Base-by-base conservation (phyloP, 2,113 vertebrate species). In the Leptobrachium ailaonicum region DNA sequence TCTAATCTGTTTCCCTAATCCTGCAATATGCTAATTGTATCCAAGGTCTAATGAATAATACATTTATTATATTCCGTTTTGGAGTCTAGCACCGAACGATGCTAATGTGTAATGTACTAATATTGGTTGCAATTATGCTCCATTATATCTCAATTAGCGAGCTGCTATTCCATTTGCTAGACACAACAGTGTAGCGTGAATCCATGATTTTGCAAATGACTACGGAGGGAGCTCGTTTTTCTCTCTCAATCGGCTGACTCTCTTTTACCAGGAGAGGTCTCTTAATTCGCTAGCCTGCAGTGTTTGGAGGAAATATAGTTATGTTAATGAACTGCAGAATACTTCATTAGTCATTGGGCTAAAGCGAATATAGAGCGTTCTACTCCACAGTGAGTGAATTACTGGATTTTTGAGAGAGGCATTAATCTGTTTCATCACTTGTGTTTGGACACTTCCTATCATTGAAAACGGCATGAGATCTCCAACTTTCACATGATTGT, bases 61-160 rank as follows among this genome's bases (percentile, higher is more conserved):
- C 64, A 80, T 68, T 56, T 70, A 74, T 80, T 74, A 60, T 68
- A 73, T 80, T 58, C 41, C 58, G 68, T 41, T 64, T 68, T 40
- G 63, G 53, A 74, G 74, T 74, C 71, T 68, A 68, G 66, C 78
- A 80, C 53, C 41, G 44, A 67, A 60, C 50, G 68, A 74, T 80
- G 71, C 58, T 80, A 80, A 80, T 74, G 71, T 80, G 78, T 60
- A 60, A 73, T 74, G 71, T 68, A 74, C 64, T 74, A 74, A 73
- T 80, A 80, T 80, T 80, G 78, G 69, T 80, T 80, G 78, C 56
- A 80, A 80, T 80, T 80, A 80, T 73, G 60, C 62, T 67, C 70
- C 60, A 80, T 80, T 80, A 80, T 74, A 80, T 68, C 63, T 74
- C 78, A 80, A 80, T 80, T 80, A 80, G 78, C 20, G 14, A 58